A percentile compares a stretch with the other conserved stretches of the same genome.
Conservation (phyloP, 2,797 vertebrate species). For the Clarias pachynema region DNA sequence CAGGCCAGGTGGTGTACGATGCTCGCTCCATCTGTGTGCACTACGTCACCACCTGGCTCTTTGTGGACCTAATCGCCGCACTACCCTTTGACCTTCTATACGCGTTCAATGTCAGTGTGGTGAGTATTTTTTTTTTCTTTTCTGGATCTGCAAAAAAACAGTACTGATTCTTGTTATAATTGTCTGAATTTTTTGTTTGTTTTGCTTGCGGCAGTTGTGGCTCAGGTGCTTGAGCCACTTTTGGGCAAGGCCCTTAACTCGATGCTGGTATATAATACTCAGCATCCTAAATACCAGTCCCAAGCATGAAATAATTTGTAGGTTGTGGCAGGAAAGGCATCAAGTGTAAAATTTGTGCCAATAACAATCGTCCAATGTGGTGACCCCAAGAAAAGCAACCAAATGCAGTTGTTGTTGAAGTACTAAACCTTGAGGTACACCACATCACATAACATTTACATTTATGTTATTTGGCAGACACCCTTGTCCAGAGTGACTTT, state of each 20-base stretch:
- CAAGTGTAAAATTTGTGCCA: no score
- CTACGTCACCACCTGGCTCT: conserved; percentile 98
- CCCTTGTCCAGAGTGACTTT: no score
- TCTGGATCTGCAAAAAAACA: not conserved
- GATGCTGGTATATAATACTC: no score
- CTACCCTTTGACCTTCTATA: conserved; percentile 98
- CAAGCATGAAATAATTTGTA: no score
- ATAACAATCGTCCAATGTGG: no score
- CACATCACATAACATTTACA: conserved; percentile 1
- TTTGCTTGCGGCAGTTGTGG: no score
- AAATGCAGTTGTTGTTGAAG: not conserved
- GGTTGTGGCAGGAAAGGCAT: no score
- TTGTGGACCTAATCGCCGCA: conserved; percentile 96
- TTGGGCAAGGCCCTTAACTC: no score
- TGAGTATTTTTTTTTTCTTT: conserved; percentile 72
- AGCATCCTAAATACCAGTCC: no score
- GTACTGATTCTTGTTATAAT: not conserved
- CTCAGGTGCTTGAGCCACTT: no score
- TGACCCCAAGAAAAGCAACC: no score
- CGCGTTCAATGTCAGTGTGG: conserved; percentile 98
- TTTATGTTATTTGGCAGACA: no score
- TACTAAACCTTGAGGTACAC: conserved; percentile 28
- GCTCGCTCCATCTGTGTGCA: conserved; percentile 98
- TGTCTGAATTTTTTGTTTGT: not conserved
- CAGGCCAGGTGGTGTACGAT: conserved; percentile 97